A percentile compares a stretch with the other conserved stretches of the same genome.
phyloP scores from a whole-genome alignment of 2,113 vertebrate genomes.

The Microtus richardsoni region DNA sequence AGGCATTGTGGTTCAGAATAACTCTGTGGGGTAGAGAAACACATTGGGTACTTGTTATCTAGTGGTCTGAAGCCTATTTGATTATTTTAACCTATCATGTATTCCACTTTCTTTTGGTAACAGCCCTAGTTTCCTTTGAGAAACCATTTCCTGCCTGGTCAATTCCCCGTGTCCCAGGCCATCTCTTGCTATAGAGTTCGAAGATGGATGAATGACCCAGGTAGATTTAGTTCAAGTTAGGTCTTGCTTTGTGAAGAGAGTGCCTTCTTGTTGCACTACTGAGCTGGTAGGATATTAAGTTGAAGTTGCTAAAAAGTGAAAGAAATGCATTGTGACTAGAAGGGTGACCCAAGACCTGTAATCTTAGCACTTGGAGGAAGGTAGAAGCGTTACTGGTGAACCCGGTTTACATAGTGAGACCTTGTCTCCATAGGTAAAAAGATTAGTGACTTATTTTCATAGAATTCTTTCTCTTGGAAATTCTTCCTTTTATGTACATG shows the following conservation, averaged over 20 bases:
- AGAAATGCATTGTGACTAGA: neutral
- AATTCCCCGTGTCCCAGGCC: neutral
- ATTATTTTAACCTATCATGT: neutral
- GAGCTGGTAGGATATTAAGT: neutral
- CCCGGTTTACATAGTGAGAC: neutral
- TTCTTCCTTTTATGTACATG: no score
- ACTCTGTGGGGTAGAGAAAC: neutral
- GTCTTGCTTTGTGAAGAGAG: neutral
- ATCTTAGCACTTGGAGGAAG: neutral
- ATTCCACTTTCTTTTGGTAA: neutral
- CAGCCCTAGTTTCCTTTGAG: neutral
- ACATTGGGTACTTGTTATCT: neutral
- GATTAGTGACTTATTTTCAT: neutral
- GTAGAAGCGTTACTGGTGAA: no score
- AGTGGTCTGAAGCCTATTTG: neutral
- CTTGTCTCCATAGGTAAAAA: conserved; percentile 3
- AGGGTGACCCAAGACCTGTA: no score
- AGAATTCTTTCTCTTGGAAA: no score
- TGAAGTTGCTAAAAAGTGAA: neutral
- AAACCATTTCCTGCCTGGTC: neutral
- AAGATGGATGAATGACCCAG: neutral
- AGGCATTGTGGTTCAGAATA: neutral
- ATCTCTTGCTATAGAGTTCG: neutral
- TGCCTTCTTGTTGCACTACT: neutral
- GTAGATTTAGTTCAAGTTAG: neutral